Percentiles rank a stretch among this genome's conserved stretches.
phyloP scores from a whole-genome alignment of 2,797 vertebrate species.

The Oreochromis grahami region DNA sequence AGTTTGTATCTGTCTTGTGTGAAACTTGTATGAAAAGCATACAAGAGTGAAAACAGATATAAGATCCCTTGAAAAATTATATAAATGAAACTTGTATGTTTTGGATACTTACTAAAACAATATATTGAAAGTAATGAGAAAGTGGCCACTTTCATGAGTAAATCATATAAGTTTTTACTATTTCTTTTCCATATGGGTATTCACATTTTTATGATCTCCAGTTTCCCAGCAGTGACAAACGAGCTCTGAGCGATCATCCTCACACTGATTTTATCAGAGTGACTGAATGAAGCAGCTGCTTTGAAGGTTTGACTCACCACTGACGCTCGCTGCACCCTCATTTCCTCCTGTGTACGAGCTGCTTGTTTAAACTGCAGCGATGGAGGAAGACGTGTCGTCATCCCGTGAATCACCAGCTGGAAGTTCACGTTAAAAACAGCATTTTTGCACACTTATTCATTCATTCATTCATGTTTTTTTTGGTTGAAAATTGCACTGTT shows the following conservation, averaged over 20 bases:
- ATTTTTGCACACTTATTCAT: not conserved
- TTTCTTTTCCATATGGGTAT: too few species aligned
- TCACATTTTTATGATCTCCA: not conserved
- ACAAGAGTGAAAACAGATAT: too few species aligned
- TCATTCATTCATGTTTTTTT: not conserved
- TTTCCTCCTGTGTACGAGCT: slow-evolving; percentile 28
- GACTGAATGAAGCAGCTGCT: not conserved
- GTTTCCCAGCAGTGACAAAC: not conserved
- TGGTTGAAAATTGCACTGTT: not conserved
- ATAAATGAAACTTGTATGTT: too few species aligned
- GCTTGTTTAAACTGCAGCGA: not conserved
- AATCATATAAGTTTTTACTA: too few species aligned
- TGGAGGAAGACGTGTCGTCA: not conserved
- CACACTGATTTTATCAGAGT: not conserved
- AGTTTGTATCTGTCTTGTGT: too few species aligned
- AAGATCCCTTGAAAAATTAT: too few species aligned
- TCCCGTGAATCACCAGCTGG: not conserved
- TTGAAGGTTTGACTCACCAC: not conserved
- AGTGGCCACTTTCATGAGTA: too few species aligned
- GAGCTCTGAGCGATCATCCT: not conserved
- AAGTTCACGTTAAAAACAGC: not conserved
- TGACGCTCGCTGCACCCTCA: not conserved
- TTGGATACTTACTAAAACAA: too few species aligned
- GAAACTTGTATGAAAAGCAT: too few species aligned
- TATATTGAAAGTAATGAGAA: too few species aligned